These are phyloP conservation scores for Drosophila barbarae DNA, from an alignment of 2,888 invertebrate genomes.

Conservation along the genomic window DNA sequence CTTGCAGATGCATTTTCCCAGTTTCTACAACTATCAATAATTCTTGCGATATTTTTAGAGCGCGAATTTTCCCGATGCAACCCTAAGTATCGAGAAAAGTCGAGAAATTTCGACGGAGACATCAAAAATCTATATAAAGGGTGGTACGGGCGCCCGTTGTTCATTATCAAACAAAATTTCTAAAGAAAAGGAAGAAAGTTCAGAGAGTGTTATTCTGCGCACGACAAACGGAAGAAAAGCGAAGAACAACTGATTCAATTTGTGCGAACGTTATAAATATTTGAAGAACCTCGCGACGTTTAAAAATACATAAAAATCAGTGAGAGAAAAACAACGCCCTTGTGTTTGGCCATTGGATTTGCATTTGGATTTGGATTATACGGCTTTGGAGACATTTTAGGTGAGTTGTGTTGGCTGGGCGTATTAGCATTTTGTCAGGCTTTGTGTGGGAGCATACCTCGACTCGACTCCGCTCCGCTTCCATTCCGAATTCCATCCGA, in stretches of 20 bases:
- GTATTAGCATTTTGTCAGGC: constrained; percentile 5
- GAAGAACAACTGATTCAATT: constrained; percentile 26
- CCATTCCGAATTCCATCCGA: background rate
- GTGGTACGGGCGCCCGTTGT: constrained; percentile 10
- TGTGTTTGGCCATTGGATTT: constrained; percentile 11
- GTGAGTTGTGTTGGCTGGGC: constrained; percentile 1
- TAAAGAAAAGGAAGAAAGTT: constrained; percentile 9
- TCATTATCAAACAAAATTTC: constrained; percentile 22
- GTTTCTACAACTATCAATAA: background rate
- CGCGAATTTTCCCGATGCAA: constrained; percentile 4
- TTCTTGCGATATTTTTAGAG: background rate
- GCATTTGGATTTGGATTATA: constrained; percentile 14
- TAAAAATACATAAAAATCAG: background rate
- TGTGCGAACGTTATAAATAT: constrained; percentile 7
- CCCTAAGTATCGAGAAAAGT: constrained; percentile 45
- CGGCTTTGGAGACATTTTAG: constrained; percentile 6
- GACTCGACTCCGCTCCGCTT: background rate
- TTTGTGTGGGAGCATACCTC: constrained; percentile 8
- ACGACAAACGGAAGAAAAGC: constrained; percentile 3
- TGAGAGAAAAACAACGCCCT: constrained; percentile 6
- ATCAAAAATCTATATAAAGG: constrained; percentile 55
- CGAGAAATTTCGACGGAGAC: constrained; percentile 64
- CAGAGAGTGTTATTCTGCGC: constrained; percentile 13
- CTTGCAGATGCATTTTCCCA: no score
- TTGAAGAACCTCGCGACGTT: constrained; percentile 11